Percentiles rank a stretch among this genome's conserved stretches.
phyloP scores from a whole-genome alignment of 2,888 invertebrate species.

The Lordiphosa andalusiaca region DNA sequence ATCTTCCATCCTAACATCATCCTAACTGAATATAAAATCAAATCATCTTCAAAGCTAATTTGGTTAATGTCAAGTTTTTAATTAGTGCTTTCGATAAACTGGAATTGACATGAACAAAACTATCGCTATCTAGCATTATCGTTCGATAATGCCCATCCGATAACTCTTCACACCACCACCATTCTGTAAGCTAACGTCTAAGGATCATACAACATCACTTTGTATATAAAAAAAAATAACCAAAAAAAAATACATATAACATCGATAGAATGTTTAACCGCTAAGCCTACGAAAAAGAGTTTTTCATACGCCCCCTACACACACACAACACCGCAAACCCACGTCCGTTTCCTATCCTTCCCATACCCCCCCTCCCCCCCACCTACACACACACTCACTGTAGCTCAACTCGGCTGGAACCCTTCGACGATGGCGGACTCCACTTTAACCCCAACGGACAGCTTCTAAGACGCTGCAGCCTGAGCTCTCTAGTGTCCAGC shows the following conservation, averaged over 20 bases:
- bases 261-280: slow-evolving; percentile 3
- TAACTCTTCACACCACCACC: slow-evolving; percentile 40
- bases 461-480: slow-evolving; percentile 50
- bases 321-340: background rate
- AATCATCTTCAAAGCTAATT: slow-evolving; percentile 13
- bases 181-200: slow-evolving; percentile 60
- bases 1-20: slow-evolving; percentile 16
- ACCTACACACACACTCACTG: background rate
- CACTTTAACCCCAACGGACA: slow-evolving; percentile 48
- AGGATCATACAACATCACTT: slow-evolving; percentile 28
- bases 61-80: slow-evolving; percentile 60
- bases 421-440: slow-evolving; percentile 50
- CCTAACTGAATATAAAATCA: slow-evolving; percentile 11
- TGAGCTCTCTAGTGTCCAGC: slow-evolving; percentile 53
- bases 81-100: slow-evolving; percentile 66
- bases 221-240: slow-evolving; percentile 45
- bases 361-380: background rate
- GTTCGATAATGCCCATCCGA: slow-evolving; percentile 12
- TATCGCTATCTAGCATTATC: slow-evolving; percentile 52
- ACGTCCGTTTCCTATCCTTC: background rate
- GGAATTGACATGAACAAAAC: slow-evolving; percentile 53
- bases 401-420: slow-evolving; percentile 48
- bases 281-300: slow-evolving; percentile 24
- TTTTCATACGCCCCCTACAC: slow-evolving; percentile 31
- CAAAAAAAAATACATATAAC: slow-evolving; percentile 2